Evolutionary conservation across 2,113 vertebrate genomes (phyloP), one percentile per base, ranked within the genome.

Genomic region (Alectura lathami): DNA sequence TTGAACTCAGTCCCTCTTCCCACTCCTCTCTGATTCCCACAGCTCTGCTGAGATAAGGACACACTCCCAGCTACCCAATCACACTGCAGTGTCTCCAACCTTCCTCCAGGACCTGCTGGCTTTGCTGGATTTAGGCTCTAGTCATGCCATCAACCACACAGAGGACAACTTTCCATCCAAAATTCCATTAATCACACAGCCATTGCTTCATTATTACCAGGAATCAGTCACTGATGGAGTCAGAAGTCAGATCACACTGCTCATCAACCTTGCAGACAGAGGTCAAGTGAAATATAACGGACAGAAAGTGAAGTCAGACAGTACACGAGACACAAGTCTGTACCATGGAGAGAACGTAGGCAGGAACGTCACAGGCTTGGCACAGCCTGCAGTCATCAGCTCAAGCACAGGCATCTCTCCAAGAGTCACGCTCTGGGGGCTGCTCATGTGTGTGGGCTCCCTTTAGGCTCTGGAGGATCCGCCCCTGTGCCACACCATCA

Each of bases 401-500:
- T 54, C 30, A 32, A 20, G 62, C 47, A 16, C n/a, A 26, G 34
- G 11, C 20, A 14, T 34, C 18, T 32, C 53, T 80, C 38, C 40
- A 45, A 15, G 26, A 56, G 27, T 24, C 11, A 17, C 22, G 14
- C 16, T 40, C 45, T 27, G 48, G 26, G 40, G 30, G 47, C 40
- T 69, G 30, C 62, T 17, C 23, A 8, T 2, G 5, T 38, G 42
- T 24, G 50, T 29, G 77, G 43, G 50, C 9, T n/a, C 20, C 36
- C n/a, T 13, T 32, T 24, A 24, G 36, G 38, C 9, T 7, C 43
- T 0, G 0, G 27, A 47, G 51, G 30, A 66, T 50, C 20, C 6
- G n/a, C 42, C 20, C 2, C 8, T 34, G 17, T 0, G 0, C 40
- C 42, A 24, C 47, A 18, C 20, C 0, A 1, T 42, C 9, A 2